phyloP scores from a whole-genome alignment of 2,113 vertebrate species.

The Cathartes aura region DNA sequence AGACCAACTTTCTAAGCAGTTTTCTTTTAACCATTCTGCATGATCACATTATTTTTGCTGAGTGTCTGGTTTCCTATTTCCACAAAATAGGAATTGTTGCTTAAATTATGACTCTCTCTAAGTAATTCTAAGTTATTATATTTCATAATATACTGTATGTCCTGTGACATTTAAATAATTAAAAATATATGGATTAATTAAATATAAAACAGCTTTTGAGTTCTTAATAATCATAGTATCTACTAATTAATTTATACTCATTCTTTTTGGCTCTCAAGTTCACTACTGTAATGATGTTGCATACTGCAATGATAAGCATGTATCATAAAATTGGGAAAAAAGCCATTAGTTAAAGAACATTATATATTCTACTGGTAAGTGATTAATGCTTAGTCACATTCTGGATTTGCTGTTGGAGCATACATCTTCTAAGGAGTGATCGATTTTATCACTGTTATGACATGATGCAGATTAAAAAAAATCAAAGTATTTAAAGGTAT shows the following conservation, averaged over 20 bases:
- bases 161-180: neutral
- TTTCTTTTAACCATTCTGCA: neutral
- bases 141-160: neutral
- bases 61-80: neutral
- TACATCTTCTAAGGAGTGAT: neutral
- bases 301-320: neutral
- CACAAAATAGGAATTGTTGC: neutral
- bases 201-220: neutral
- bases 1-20: neutral
- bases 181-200: neutral
- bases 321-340: neutral
- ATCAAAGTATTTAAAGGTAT: neutral
- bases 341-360: neutral
- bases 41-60: neutral
- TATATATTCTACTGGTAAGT: neutral
- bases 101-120: neutral
- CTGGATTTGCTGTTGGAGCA: neutral
- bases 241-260: neutral
- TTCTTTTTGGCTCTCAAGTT: neutral
- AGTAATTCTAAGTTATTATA: neutral
- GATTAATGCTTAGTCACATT: neutral
- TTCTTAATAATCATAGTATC: neutral
- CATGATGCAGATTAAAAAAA: neutral
- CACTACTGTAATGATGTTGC: neutral
- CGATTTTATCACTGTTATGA: neutral